A percentile compares a stretch with the other conserved stretches of the same genome.
Evolutionary conservation across 2,113 vertebrate species (phyloP).

Genomic region (Aegypius monachus): DNA sequence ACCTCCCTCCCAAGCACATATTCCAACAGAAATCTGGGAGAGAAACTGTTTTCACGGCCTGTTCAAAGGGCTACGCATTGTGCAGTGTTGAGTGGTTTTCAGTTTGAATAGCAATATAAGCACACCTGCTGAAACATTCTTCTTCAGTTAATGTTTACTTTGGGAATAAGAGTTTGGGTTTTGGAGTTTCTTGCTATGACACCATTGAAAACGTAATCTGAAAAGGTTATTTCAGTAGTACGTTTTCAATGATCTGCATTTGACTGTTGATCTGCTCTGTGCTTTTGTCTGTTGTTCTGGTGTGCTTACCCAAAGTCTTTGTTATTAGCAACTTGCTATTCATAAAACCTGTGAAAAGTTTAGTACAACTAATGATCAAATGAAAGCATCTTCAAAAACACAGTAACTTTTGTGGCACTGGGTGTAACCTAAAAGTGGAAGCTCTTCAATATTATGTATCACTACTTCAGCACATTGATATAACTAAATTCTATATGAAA

Average conservation of each 20-base stretch:
- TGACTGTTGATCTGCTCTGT: constrained; percentile 16
- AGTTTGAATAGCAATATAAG: neutral
- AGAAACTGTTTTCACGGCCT: neutral
- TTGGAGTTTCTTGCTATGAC: neutral
- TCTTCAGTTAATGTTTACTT: constrained; percentile 14
- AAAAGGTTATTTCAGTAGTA: constrained; percentile 42
- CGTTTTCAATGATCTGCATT: constrained; percentile 42
- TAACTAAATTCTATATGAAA: neutral
- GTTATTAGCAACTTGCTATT: constrained; percentile 3
- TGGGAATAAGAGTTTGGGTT: neutral
- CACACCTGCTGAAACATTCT: constrained; percentile 71
- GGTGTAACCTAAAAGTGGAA: constrained; percentile 50
- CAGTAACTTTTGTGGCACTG: constrained; percentile 62
- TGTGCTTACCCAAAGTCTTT: constrained; percentile 1
- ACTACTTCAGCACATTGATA: constrained; percentile 28
- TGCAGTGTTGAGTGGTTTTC: neutral
- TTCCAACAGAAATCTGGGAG: neutral
- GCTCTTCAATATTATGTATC: neutral
- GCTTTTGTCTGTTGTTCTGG: constrained; percentile 10
- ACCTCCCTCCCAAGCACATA: neutral
- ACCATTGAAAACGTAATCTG: neutral
- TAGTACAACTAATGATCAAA: constrained; percentile 16
- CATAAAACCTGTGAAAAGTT: constrained; percentile 66
- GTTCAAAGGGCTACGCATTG: constrained; percentile 18
- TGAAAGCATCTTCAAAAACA: constrained; percentile 55